Percentiles rank a stretch among this genome's conserved stretches.
phyloP scores from a whole-genome alignment of 2,113 vertebrate genomes.

The Panurus biarmicus region DNA sequence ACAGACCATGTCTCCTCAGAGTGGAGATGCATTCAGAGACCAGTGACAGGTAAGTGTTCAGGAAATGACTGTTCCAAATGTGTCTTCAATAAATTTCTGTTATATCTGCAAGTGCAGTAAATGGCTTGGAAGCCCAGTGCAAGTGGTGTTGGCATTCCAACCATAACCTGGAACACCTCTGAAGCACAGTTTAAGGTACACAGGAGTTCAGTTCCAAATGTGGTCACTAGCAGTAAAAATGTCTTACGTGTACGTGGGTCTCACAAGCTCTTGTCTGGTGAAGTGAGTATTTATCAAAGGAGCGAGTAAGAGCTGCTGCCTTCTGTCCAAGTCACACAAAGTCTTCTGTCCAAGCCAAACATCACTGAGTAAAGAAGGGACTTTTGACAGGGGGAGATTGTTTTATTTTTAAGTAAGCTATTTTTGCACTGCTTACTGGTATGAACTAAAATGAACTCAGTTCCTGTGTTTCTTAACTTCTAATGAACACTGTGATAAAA shows the following conservation, averaged over 20 bases:
- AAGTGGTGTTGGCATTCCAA: not conserved
- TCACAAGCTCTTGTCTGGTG: not conserved
- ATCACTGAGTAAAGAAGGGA: not conserved
- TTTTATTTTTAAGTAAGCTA: conserved; percentile 10
- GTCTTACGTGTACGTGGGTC: not conserved
- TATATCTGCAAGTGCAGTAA: not conserved
- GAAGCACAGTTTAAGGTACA: not conserved
- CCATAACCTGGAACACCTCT: not conserved
- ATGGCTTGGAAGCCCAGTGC: not conserved
- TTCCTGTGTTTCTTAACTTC: conserved; percentile 27
- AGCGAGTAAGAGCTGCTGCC: not conserved
- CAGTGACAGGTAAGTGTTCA: conserved; percentile 22
- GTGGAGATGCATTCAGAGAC: not conserved
- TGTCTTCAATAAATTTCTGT: not conserved
- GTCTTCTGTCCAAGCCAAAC: conserved; percentile 4
- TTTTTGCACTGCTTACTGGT: conserved; percentile 32
- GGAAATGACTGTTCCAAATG: not conserved
- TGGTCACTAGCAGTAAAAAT: not conserved
- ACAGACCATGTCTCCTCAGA: conserved; percentile 41
- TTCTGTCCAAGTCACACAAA: not conserved
- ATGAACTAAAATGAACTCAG: conserved; percentile 8
- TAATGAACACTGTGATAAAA: conserved; percentile 54
- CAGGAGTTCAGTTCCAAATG: not conserved
- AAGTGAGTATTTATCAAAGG: not conserved
- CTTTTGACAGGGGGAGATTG: not conserved